phyloP scores from a whole-genome alignment of 2,888 invertebrate genomes.

The Schizaphis graminum region DNA sequence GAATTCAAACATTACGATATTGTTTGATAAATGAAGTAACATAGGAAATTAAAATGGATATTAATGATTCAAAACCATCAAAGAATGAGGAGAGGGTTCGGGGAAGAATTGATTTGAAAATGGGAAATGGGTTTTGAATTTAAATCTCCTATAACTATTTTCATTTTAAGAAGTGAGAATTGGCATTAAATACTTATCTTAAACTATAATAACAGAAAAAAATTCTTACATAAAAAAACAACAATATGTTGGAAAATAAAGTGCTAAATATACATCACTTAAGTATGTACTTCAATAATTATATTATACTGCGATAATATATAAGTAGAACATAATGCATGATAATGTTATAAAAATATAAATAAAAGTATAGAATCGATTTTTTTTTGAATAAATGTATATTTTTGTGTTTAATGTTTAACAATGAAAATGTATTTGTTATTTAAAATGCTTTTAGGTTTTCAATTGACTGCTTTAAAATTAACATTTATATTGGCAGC shows the following conservation, averaged over 20 bases:
- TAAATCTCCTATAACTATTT: neutral
- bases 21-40: neutral
- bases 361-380: neutral
- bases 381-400: slow-evolving; percentile 34
- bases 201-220: neutral
- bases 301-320: neutral
- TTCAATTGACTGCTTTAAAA: slow-evolving; percentile 42
- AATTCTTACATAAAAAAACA: neutral
- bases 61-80: neutral
- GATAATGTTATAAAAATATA: neutral
- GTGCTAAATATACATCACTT: neutral
- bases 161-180: neutral
- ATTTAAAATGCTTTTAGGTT: slow-evolving; percentile 12
- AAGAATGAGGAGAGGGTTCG: neutral
- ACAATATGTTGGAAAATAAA: neutral
- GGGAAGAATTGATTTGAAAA: neutral
- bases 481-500: slow-evolving; percentile 61
- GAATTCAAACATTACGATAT: neutral
- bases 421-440: slow-evolving; percentile 11
- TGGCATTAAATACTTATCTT: neutral
- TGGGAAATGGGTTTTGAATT: neutral
- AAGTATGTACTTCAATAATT: neutral
- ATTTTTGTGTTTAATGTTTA: neutral
- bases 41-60: neutral
- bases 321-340: neutral